phyloP scores from a whole-genome alignment of 53 echinoderm and acorn worm genomes.

The Luidia sarsii region DNA sequence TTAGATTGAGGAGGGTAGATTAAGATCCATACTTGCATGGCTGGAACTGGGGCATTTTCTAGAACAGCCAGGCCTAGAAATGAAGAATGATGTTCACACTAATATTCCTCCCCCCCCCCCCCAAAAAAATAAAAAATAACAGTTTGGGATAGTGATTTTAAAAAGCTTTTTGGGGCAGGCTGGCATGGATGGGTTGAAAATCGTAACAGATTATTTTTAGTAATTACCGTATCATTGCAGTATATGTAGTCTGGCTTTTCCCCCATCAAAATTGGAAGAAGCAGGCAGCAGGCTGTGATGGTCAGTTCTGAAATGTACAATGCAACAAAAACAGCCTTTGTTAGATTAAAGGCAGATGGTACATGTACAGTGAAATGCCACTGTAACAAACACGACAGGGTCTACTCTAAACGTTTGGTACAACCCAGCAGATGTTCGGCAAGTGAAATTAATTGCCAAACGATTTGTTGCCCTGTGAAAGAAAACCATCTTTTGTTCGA shows the following conservation, averaged over 20 bases:
- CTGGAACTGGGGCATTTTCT: too few species aligned
- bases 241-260: slow-evolving; percentile 21
- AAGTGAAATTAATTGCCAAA: too few species aligned
- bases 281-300: slow-evolving; percentile 1
- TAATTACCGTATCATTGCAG: slow-evolving; percentile 32
- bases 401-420: background rate
- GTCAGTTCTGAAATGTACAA: background rate
- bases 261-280: background rate
- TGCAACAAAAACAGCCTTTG: background rate
- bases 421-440: too few species aligned
- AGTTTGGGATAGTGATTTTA: background rate
- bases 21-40: too few species aligned
- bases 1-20: too few species aligned
- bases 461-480: too few species aligned
- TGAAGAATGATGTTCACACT: background rate
- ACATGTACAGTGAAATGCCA: background rate
- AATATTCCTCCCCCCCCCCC: background rate
- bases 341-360: background rate
- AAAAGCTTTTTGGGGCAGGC: background rate
- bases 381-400: background rate
- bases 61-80: background rate
- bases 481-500: too few species aligned
- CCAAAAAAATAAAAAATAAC: background rate
- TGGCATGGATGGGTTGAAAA: background rate
- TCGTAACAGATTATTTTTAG: background rate